Base-by-base conservation (phyloP, 2,113 vertebrate genomes). In the Lophotis ruficrista region DNA sequence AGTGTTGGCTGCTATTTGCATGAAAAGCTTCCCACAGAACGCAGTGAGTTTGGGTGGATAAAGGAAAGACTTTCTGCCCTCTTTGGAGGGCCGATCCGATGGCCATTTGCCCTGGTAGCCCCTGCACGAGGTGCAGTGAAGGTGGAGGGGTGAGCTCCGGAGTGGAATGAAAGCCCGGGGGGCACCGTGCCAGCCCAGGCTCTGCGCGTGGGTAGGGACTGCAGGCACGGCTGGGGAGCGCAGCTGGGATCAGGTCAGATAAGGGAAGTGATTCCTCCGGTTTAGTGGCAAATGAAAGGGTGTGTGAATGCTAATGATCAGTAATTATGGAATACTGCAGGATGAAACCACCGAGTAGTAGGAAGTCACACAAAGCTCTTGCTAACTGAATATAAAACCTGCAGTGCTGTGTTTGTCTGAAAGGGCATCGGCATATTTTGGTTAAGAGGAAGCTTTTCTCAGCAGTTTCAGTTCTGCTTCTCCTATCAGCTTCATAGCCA, bases 381-480 rank as follows among this genome's bases (percentile, higher is more conserved):
- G 43, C 37, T 83, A 80, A 80, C 16, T 38, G 27, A 76, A 82
- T 82, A 23, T 18, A 66, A 77, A 65, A 73, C 48, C 27, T 33
- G 37, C 14, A 50, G 28, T 19, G 38, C 53, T 70, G 25, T 38
- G 66, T 48, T 56, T 71, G 50, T 68, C 20, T 83, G n/a, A 85
- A 76, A 85, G 47, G 22, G 25, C n/a, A 76, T 23, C 8, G 11
- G 66, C 79, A 35, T 60, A 2, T 84, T 92, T 71, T 71, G 35
- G 28, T 65, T 27, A 82, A 72, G 60, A 78, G 47, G 28, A 84
- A 82, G 31, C 23, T 92, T 57, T 91, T 78, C 64, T 79, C 81
- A 96, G 84, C 68, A 90, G 57, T 96, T 97, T 96, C 57, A 89
- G 78, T 96, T 97, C 92, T 95, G 65, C 56, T 93, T 94, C 57